Base-by-base conservation (phyloP, 2,797 vertebrate genomes). In the Discoglossus pictus region DNA sequence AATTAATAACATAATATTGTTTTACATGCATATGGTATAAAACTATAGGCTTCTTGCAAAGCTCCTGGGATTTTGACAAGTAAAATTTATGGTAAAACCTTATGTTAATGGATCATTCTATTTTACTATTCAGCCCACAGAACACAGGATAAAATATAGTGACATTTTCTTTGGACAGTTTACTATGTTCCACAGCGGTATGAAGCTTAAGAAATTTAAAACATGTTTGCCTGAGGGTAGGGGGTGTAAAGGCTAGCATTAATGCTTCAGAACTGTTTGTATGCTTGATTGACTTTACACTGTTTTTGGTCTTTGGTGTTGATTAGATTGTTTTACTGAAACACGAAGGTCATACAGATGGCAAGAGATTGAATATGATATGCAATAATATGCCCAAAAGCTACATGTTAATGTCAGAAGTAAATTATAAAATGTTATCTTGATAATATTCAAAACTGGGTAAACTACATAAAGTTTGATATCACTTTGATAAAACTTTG, bases 391-490 rank as follows among this genome's bases (percentile, higher is more conserved):
- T 96, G 92, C 93, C 95, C 93, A 89, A 86, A 86, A 94, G 96
- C 93, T 91, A 95, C 90, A 92, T 92, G 90, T 96, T 96, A 97
- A 98, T 98, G 96, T 98, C 95, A 99, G 88, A 87, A 90, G 89
- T 92, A 97, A 98, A 98, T 98, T 97, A 96, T 93, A 97, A 94
- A 91, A 86, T 90, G 94, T 94, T 91, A 91, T 79, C 84, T 86
- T 90, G 87, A 87, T 89, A 91, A 94, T 93, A 92, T 96, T 94
- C 93, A 91, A 89, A 93, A 87, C 84, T 87, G 84, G 79, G 84
- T 81, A 88, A 88, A 87, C 79, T 80, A 80, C 83, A 91, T 83
- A 89, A 92, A 92, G 80, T 83, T 82, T 82, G 75, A 75, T 83
- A 77, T 73, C 74, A 76, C 73, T 79, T 72, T 47, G 52, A 75